Evolutionary conservation across 2,113 vertebrate species (phyloP).

Genomic region (Alectura lathami): DNA sequence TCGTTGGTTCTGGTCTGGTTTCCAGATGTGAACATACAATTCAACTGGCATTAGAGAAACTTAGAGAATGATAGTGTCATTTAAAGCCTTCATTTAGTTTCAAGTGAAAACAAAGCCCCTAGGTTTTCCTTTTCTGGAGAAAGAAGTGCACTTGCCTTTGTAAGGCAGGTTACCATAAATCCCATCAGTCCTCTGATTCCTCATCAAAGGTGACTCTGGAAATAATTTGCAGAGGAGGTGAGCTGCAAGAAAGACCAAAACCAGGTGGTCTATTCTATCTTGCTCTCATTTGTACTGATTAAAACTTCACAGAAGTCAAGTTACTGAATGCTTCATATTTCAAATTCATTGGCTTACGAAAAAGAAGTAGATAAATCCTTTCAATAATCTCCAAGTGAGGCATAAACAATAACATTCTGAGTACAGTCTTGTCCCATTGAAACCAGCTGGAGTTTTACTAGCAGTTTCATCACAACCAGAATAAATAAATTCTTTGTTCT

Average conservation of each 20-base stretch:
- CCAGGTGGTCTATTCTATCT: neutral
- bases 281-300: neutral
- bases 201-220: neutral
- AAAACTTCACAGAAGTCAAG: neutral
- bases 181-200: neutral
- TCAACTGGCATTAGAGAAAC: neutral
- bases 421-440: neutral
- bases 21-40: neutral
- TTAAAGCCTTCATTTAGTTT: neutral
- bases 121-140: neutral
- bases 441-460: neutral
- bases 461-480: neutral
- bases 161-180: neutral
- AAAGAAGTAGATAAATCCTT: neutral
- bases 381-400: neutral
- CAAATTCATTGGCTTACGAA: neutral
- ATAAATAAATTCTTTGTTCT: neutral
- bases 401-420: neutral
- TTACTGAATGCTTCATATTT: neutral
- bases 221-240: neutral
- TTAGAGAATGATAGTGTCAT: neutral
- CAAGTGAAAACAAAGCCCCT: neutral
- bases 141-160: neutral
- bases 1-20: neutral
- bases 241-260: neutral